Percentiles rank a stretch among this genome's conserved stretches.
phyloP scores from a whole-genome alignment of 2,797 vertebrate genomes.

The Phaenicophaeus curvirostris region DNA sequence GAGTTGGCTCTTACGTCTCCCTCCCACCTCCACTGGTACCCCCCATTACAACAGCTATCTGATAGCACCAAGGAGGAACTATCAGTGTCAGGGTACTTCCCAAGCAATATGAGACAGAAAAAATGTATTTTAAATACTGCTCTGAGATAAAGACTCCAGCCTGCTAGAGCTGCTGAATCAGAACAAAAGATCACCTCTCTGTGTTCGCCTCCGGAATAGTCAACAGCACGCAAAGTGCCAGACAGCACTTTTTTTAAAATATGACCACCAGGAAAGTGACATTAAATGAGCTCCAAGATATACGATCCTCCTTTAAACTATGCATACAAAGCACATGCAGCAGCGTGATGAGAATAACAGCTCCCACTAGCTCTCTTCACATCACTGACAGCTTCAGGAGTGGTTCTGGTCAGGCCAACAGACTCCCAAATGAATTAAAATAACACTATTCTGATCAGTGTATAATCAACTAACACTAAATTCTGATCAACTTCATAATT shows the following conservation, averaged over 20 bases:
- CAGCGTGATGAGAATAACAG: not conserved
- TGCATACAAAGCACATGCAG: not conserved
- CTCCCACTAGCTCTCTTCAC: not conserved
- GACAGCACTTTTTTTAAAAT: constrained; percentile 46
- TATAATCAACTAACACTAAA: not conserved
- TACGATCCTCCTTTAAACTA: not conserved
- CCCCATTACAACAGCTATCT: not conserved
- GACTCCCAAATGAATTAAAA: not conserved
- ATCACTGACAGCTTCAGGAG: not conserved
- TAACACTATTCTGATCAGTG: not conserved
- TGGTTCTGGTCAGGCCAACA: not conserved
- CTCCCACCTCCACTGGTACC: not conserved
- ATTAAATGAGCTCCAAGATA: constrained; percentile 39
- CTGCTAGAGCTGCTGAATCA: not conserved
- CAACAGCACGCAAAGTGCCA: constrained; percentile 42
- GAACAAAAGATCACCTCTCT: constrained; percentile 1
- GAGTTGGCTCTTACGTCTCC: no score
- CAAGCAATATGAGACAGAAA: not conserved
- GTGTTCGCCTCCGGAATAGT: not conserved
- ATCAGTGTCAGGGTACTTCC: no score
- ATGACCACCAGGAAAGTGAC: constrained; percentile 22
- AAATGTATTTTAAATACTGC: not conserved
- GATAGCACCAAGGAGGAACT: not conserved
- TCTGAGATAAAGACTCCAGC: not conserved
- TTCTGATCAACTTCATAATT: not conserved